phyloP scores from a whole-genome alignment of 2,888 invertebrate species.

The Himalopsyche anomala region DNA sequence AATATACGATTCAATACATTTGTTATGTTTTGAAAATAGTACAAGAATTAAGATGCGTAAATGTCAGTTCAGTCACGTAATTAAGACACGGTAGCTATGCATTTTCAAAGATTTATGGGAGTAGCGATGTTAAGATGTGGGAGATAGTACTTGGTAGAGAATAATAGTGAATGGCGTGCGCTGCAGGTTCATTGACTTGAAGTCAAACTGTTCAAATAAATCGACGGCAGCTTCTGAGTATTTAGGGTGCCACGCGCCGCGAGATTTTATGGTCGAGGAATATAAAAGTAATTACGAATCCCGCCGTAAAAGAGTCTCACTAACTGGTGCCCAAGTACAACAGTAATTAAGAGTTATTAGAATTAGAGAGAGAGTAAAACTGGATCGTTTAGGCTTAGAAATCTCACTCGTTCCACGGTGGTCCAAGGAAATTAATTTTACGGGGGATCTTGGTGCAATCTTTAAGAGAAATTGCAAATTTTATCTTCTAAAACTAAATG shows the following conservation, averaged over 20 bases:
- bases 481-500: neutral
- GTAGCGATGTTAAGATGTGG: neutral
- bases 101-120: too few species aligned
- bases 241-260: conserved; percentile 51
- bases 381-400: conserved; percentile 32
- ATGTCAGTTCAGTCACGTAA: too few species aligned
- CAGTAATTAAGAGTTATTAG: conserved; percentile 48
- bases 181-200: conserved; percentile 59
- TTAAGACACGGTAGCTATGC: too few species aligned
- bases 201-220: conserved; percentile 32
- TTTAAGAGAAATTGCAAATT: conserved; percentile 8
- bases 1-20: too few species aligned
- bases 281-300: conserved; percentile 47
- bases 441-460: neutral
- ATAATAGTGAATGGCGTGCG: neutral
- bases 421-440: conserved; percentile 1
- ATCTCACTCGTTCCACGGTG: neutral
- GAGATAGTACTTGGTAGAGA: neutral
- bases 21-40: too few species aligned
- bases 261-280: conserved; percentile 43
- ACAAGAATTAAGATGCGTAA: too few species aligned
- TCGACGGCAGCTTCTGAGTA: conserved; percentile 49
- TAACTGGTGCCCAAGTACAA: conserved; percentile 45
- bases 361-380: conserved; percentile 21
- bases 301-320: conserved; percentile 35